Percentiles rank a stretch among this genome's conserved stretches.
phyloP scores from a whole-genome alignment of 2,888 invertebrate genomes.

The Stegophylla sp. region DNA sequence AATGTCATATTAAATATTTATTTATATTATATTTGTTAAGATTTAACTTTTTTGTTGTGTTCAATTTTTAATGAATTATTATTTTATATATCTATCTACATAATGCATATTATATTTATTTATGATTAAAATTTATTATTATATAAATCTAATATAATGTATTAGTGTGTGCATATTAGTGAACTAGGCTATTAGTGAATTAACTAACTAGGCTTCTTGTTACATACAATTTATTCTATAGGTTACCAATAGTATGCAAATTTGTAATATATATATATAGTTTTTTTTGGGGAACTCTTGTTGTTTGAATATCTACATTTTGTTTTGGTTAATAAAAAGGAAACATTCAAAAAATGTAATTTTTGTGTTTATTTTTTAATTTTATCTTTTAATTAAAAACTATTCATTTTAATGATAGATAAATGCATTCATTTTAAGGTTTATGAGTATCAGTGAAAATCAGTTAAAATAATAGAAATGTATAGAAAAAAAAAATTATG shows the following conservation, averaged over 20 bases:
- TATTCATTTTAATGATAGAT: background rate
- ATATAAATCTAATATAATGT: background rate
- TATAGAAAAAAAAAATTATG: too few relatives aligned
- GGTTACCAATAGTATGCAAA: constrained; percentile 47
- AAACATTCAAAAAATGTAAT: background rate
- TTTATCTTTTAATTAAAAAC: background rate
- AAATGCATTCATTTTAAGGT: too few relatives aligned
- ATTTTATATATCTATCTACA: constrained; percentile 21
- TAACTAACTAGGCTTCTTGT: background rate
- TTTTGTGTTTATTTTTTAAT: constrained; percentile 1
- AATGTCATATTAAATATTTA: background rate
- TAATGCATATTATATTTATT: constrained; percentile 18
- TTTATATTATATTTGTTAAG: constrained; percentile 20
- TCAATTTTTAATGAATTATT: constrained; percentile 36
- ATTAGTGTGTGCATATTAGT: constrained; percentile 42
- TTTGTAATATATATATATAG: constrained; percentile 1
- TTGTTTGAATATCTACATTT: constrained; percentile 39
- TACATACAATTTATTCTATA: constrained; percentile 13
- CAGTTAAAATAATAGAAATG: too few relatives aligned
- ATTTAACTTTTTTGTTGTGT: constrained; percentile 50
- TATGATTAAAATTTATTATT: constrained; percentile 6
- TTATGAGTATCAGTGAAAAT: too few relatives aligned
- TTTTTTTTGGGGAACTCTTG: constrained; percentile 20
- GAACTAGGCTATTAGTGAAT: too few relatives aligned
- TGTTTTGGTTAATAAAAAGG: constrained; percentile 13